Conservation (phyloP, 35 echinoderm and acorn worm species). For the Stichopus chloronotus region DNA sequence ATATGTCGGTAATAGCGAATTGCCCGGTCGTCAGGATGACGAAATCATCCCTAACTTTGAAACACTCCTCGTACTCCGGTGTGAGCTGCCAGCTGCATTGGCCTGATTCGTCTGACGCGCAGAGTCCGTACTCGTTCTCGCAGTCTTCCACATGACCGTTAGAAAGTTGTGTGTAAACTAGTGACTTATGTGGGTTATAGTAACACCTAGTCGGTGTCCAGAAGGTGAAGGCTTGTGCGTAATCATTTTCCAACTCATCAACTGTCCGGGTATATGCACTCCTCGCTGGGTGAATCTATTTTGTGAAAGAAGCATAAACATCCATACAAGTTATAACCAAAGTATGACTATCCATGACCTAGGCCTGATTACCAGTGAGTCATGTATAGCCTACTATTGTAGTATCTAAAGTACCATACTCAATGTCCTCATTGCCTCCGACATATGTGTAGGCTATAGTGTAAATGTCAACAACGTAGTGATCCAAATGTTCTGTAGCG, state of each 20-base stretch:
- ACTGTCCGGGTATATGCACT: not conserved
- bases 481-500: too few relatives aligned
- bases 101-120: not conserved
- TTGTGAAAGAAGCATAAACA: too few relatives aligned
- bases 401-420: too few relatives aligned
- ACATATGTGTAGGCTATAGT: too few relatives aligned
- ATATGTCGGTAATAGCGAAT: slow-evolving; percentile 9
- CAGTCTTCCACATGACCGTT: not conserved
- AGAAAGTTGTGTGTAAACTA: not conserved
- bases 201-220: not conserved
- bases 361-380: too few relatives aligned
- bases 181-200: slow-evolving; percentile 14
- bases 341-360: too few relatives aligned
- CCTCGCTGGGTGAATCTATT: not conserved
- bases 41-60: not conserved
- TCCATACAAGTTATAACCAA: too few relatives aligned
- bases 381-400: too few relatives aligned
- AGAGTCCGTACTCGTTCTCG: not conserved
- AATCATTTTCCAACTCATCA: not conserved
- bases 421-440: too few relatives aligned
- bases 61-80: not conserved
- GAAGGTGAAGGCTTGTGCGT: not conserved
- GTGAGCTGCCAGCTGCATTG: slow-evolving; percentile 17
- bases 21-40: not conserved
- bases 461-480: too few relatives aligned